phyloP scores from a whole-genome alignment of 37 sponge, comb jelly and placozoan genomes.

The Tethya wilhelma region DNA sequence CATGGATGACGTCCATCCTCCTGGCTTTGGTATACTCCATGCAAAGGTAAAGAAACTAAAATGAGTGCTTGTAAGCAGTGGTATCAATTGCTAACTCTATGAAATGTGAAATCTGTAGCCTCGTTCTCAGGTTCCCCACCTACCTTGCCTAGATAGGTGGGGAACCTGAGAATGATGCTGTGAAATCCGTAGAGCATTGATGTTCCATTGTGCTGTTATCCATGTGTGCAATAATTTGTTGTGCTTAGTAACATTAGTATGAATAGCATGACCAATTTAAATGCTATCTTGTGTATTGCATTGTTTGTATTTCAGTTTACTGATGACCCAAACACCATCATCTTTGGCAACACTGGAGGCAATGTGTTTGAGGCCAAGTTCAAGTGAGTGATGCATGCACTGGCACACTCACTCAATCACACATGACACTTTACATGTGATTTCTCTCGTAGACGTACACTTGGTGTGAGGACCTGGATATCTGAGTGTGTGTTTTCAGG shows the following conservation, averaged over 20 bases:
- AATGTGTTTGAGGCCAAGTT: conserved; percentile 54
- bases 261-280: not conserved
- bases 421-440: not conserved
- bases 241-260: too few species aligned
- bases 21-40: conserved; percentile 68
- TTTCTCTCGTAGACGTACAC: conserved; percentile 20
- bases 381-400: conserved; percentile 28
- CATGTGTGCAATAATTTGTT: too few species aligned
- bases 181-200: too few species aligned
- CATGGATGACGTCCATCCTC: conserved; percentile 71
- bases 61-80: not conserved
- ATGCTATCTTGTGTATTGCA: not conserved
- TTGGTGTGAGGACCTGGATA: conserved; percentile 47
- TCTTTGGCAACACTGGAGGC: conserved; percentile 78
- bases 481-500: conserved; percentile 86
- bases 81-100: too few species aligned
- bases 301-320: conserved; percentile 49
- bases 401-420: not conserved
- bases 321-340: conserved; percentile 54
- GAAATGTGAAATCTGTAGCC: too few species aligned
- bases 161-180: too few species aligned
- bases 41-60: conserved; percentile 47
- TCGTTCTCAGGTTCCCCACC: too few species aligned
- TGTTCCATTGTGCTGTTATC: too few species aligned
- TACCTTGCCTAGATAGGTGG: too few species aligned